A percentile compares a stretch with the other conserved stretches of the same genome.
Conservation (phyloP, 2,888 invertebrate genomes). For the Laothoe populi region DNA sequence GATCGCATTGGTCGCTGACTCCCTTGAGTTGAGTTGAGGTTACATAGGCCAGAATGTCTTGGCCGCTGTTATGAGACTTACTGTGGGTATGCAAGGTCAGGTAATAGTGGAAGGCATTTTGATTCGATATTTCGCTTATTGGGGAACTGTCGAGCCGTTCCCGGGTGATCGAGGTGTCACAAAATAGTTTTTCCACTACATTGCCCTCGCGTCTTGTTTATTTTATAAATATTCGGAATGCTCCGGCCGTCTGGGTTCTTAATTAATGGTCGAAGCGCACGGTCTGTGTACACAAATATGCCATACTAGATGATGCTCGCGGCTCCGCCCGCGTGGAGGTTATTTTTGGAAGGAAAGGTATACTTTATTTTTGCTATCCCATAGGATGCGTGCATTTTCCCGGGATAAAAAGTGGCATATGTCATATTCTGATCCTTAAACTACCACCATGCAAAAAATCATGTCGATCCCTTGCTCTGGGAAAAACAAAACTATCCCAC, state of each 20-base stretch:
- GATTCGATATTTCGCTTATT: conserved; percentile 74
- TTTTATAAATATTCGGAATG: conserved; percentile 32
- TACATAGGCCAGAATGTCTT: conserved; percentile 45
- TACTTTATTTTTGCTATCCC: too few relatives aligned
- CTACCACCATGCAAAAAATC: too few relatives aligned
- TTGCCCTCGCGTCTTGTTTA: conserved; percentile 52
- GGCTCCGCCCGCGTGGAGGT: too few relatives aligned
- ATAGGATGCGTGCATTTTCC: too few relatives aligned
- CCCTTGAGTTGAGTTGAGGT: conserved; percentile 63
- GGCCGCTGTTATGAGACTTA: neutral
- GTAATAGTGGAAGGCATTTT: conserved; percentile 47
- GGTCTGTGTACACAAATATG: neutral
- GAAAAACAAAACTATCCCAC: too few relatives aligned
- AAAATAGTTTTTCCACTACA: conserved; percentile 70
- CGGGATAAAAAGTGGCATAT: too few relatives aligned
- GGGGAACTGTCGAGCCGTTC: conserved; percentile 57
- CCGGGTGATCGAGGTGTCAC: conserved; percentile 64
- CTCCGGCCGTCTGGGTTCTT: neutral
- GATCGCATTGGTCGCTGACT: conserved; percentile 65
- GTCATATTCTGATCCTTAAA: too few relatives aligned
- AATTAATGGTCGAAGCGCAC: too few relatives aligned
- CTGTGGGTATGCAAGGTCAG: conserved; percentile 20
- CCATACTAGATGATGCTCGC: too few relatives aligned
- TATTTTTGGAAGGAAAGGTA: too few relatives aligned
- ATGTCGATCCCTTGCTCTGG: too few relatives aligned